Percentiles rank a stretch among this genome's conserved stretches.
phyloP scores from a whole-genome alignment of 2,113 vertebrate genomes.

The Gasterosteus aculeatus region DNA sequence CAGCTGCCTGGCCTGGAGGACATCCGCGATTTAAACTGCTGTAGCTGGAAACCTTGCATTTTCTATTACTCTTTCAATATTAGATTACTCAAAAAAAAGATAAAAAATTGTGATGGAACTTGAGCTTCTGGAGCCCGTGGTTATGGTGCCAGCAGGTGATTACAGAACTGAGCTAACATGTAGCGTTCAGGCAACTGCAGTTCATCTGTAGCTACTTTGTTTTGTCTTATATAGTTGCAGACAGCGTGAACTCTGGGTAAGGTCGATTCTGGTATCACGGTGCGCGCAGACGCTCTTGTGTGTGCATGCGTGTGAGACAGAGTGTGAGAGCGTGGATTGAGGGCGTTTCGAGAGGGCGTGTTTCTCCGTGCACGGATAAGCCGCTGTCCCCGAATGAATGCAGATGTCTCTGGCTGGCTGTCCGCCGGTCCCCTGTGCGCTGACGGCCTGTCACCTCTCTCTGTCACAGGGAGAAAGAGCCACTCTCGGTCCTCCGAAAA shows the following conservation, averaged over 20 bases:
- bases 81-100: too few species aligned
- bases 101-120: neutral
- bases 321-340: slow-evolving; percentile 68
- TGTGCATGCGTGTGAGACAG: slow-evolving; percentile 35
- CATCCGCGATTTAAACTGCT: slow-evolving; percentile 51
- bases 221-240: slow-evolving; percentile 5
- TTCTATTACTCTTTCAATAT: neutral
- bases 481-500: slow-evolving; percentile 71
- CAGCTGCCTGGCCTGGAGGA: slow-evolving; percentile 57
- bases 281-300: slow-evolving; percentile 31
- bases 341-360: slow-evolving; percentile 84
- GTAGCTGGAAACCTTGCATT: slow-evolving; percentile 40
- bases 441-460: slow-evolving; percentile 77
- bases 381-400: slow-evolving; percentile 93
- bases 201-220: neutral
- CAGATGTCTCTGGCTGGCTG: slow-evolving; percentile 91
- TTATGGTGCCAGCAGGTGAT: neutral
- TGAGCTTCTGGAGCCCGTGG: neutral
- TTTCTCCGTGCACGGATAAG: slow-evolving; percentile 89
- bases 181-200: neutral
- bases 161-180: neutral
- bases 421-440: slow-evolving; percentile 77
- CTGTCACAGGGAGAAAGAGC: slow-evolving; percentile 77
- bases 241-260: slow-evolving; percentile 24
- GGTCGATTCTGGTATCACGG: slow-evolving; percentile 2